Evolutionary conservation across 1,140 invertebrate species (phyloP).

Genomic region (Vanessa atalanta): DNA sequence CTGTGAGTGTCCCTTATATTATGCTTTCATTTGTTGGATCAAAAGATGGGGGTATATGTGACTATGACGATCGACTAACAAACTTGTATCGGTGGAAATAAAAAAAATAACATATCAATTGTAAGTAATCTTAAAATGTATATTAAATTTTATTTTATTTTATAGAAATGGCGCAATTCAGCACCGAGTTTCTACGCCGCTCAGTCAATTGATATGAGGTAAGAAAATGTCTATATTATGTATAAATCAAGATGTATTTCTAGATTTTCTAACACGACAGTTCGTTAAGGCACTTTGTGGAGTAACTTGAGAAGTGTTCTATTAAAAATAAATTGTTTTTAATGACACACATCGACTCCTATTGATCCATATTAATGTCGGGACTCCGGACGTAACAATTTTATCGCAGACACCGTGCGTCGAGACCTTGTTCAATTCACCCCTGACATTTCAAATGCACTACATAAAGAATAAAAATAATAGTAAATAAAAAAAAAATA

Average conservation of each 20-base stretch:
- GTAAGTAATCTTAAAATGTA: background rate
- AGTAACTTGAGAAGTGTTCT: conserved; percentile 46
- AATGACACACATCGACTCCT: conserved; percentile 65
- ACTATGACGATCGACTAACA: background rate
- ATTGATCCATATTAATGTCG: conserved; percentile 72
- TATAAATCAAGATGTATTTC: conserved; percentile 15
- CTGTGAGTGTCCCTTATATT: conserved; percentile 66
- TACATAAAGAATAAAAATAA: conserved; percentile 5
- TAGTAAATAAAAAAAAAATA: background rate
- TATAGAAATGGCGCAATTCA: conserved; percentile 75
- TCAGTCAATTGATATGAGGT: conserved; percentile 74
- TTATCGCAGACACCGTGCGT: conserved; percentile 50
- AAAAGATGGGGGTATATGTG: conserved; percentile 14
- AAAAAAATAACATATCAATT: background rate
- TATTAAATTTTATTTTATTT: conserved; percentile 46
- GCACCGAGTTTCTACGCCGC: conserved; percentile 71
- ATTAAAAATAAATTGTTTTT: conserved; percentile 69
- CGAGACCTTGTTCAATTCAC: conserved; percentile 51
- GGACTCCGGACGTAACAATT: conserved; percentile 43
- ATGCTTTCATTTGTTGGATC: conserved; percentile 26
- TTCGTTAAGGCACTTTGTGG: conserved; percentile 14
- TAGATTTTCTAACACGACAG: conserved; percentile 18
- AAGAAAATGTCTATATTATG: conserved; percentile 32
- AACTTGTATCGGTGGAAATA: conserved; percentile 6
- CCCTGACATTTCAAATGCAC: conserved; percentile 64